These are phyloP conservation scores for Nomada fucata DNA, from an alignment of 2,888 invertebrate genomes.

Conservation along the genomic window DNA sequence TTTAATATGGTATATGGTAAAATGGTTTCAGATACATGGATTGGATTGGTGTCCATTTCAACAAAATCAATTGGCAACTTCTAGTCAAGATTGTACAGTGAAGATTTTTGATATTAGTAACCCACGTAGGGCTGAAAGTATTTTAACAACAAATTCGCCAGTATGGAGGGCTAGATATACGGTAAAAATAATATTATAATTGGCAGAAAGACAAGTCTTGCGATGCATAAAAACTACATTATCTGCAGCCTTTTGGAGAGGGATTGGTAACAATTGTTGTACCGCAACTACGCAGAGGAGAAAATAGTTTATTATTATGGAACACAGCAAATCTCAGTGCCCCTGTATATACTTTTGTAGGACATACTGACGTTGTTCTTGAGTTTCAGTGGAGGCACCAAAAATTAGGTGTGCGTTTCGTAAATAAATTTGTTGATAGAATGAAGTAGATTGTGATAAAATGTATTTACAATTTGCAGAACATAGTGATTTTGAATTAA, in stretches of 20 bases:
- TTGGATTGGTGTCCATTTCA: slow-evolving; percentile 96
- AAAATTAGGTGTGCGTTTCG: slow-evolving; percentile 79
- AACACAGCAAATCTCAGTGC: slow-evolving; percentile 89
- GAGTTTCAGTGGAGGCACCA: slow-evolving; percentile 97
- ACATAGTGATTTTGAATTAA: slow-evolving; percentile 91
- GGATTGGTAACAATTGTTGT: slow-evolving; percentile 96
- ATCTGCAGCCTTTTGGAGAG: slow-evolving; percentile 93
- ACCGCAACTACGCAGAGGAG: slow-evolving; percentile 95
- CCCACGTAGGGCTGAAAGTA: slow-evolving; percentile 93
- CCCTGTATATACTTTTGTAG: slow-evolving; percentile 96
- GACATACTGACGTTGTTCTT: slow-evolving; percentile 96
- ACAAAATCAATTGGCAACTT: slow-evolving; percentile 94
- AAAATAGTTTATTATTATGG: slow-evolving; percentile 93
- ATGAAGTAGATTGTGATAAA: slow-evolving; percentile 14
- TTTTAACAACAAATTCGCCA: slow-evolving; percentile 93
- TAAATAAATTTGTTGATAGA: background rate
- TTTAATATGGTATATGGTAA: slow-evolving; percentile 23
- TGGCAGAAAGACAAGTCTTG: slow-evolving; percentile 1
- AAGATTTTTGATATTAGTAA: slow-evolving; percentile 97
- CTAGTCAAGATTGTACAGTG: slow-evolving; percentile 97
- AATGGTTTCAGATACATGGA: slow-evolving; percentile 91
- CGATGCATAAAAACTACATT: slow-evolving; percentile 41
- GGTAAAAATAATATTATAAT: slow-evolving; percentile 80
- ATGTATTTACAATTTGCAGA: slow-evolving; percentile 80
- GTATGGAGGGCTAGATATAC: slow-evolving; percentile 97